These are phyloP conservation scores for Dromiciops gliroides DNA, from an alignment of 2,113 vertebrate species.

Conservation along the genomic window DNA sequence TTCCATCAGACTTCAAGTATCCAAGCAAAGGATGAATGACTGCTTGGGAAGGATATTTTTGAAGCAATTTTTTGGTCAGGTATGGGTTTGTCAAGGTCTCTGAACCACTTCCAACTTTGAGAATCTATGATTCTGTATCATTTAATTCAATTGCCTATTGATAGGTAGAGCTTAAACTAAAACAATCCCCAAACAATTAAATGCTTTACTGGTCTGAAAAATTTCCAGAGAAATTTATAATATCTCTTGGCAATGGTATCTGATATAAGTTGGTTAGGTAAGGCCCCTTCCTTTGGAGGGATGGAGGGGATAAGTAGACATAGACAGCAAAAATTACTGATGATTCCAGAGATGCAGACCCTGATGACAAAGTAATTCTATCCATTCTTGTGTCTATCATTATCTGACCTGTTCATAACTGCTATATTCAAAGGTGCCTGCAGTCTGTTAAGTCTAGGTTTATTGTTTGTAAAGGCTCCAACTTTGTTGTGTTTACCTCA, in stretches of 20 bases:
- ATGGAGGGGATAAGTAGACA: background rate
- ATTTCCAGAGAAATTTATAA: background rate
- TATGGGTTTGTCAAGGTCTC: background rate
- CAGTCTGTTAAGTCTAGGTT: background rate
- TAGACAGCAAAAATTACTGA: background rate
- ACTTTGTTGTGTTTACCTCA: background rate
- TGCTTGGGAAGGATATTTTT: background rate
- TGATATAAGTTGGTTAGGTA: background rate
- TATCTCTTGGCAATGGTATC: background rate
- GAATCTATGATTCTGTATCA: background rate
- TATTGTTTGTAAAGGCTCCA: background rate
- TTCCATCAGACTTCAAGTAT: background rate
- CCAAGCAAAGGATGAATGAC: background rate
- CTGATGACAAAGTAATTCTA: background rate
- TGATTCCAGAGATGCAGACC: background rate
- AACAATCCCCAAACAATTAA: background rate
- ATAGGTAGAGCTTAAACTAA: background rate
- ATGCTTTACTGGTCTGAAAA: background rate
- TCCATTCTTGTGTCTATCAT: background rate
- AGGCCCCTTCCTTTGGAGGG: background rate
- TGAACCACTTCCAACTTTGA: background rate
- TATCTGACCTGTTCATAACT: background rate
- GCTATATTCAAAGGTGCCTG: background rate
- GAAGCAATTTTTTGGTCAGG: background rate
- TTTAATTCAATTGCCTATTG: background rate